A percentile compares a stretch with the other conserved stretches of the same genome.
Evolutionary conservation across 2,113 vertebrate genomes (phyloP).

Genomic region (Pygathrix nemaeus): DNA sequence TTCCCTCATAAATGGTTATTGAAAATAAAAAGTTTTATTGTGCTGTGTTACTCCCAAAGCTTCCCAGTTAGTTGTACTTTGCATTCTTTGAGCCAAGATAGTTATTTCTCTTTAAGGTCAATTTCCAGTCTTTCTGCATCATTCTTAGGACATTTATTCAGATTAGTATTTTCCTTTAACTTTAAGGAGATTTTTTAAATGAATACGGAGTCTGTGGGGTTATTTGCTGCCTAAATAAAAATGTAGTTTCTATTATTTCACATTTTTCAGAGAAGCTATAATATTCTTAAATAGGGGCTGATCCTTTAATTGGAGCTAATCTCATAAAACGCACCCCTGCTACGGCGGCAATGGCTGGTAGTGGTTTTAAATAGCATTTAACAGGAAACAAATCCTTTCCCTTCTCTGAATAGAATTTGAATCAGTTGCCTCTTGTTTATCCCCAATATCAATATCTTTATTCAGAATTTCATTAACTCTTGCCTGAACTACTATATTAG

Average conservation of each 20-base stretch:
- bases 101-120: slow-evolving; percentile 20
- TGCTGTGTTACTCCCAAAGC: not conserved
- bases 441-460: slow-evolving; percentile 4
- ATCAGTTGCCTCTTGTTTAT: slow-evolving; percentile 36
- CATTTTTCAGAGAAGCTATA: slow-evolving; percentile 15
- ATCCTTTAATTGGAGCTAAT: not conserved
- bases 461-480: slow-evolving; percentile 12
- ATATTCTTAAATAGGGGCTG: slow-evolving; percentile 18
- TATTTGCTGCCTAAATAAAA: not conserved
- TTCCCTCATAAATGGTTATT: not conserved
- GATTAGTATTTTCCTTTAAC: not conserved
- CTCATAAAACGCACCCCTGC: not conserved
- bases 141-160: not conserved
- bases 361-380: not conserved
- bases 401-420: not conserved
- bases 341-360: not conserved
- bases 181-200: not conserved
- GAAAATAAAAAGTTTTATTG: not conserved
- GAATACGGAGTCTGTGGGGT: not conserved
- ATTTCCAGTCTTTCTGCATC: not conserved
- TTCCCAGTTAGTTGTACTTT: not conserved
- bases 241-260: not conserved
- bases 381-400: not conserved
- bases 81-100: not conserved
- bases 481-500: not conserved